These are phyloP conservation scores for Gyrodactylus bullatarudis DNA, from an alignment of 1,140 invertebrate genomes.

Conservation along the genomic window DNA sequence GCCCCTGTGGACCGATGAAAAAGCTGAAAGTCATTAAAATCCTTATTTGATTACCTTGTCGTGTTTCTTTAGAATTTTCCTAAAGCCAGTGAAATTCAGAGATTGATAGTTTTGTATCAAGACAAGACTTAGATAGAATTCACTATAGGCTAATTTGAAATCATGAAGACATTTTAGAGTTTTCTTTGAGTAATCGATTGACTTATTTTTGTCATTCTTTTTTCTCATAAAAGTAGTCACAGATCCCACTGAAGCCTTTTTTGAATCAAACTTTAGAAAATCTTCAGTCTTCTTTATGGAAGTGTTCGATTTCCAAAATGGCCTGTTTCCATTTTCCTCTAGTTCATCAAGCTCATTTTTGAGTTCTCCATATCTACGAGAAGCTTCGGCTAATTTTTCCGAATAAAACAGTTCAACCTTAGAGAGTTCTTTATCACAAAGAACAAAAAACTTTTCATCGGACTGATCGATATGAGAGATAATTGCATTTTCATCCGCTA, in stretches of 20 bases:
- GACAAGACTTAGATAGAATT: constrained; percentile 88
- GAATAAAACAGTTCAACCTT: constrained; percentile 8
- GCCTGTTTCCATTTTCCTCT: too few species aligned
- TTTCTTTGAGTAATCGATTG: neutral
- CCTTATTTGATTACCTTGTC: constrained; percentile 41
- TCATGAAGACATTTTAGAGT: constrained; percentile 26
- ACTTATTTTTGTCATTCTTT: constrained; percentile 5
- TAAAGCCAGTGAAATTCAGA: constrained; percentile 87
- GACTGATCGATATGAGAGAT: neutral
- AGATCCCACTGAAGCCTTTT: neutral
- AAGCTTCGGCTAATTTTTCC: constrained; percentile 88
- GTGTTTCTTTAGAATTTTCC: constrained; percentile 98
- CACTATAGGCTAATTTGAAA: constrained; percentile 80
- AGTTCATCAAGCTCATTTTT: too few species aligned
- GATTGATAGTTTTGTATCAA: constrained; percentile 43
- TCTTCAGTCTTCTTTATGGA: too few species aligned
- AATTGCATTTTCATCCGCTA: neutral
- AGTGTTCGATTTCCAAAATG: too few species aligned
- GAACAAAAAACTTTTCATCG: neutral
- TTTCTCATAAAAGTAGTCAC: neutral
- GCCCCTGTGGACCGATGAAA: constrained; percentile 17
- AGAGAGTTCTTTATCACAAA: constrained; percentile 1
- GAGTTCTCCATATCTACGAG: too few species aligned
- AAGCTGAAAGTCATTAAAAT: constrained; percentile 11
- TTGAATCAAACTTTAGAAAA: too few species aligned